These are phyloP conservation scores for Himalopsyche tibetana DNA, from an alignment of 2,888 invertebrate species.

Conservation along the genomic window DNA sequence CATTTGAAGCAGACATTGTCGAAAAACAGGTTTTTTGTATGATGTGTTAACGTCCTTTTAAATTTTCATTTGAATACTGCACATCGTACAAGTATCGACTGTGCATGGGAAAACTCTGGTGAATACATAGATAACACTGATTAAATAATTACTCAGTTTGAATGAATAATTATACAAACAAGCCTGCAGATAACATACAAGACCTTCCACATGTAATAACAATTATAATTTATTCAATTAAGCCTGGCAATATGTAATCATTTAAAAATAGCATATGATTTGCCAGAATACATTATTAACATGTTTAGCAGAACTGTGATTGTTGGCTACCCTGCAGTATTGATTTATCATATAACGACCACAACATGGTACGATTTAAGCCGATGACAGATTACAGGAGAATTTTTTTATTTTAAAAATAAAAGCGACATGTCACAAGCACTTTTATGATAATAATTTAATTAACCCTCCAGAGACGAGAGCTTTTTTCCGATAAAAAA, in stretches of 20 bases:
- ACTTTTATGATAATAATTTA: no score
- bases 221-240: slow-evolving; percentile 33
- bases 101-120: not conserved
- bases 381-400: not conserved
- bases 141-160: slow-evolving; percentile 43
- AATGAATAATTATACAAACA: slow-evolving; percentile 25
- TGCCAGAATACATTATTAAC: not conserved
- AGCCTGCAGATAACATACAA: not conserved
- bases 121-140: slow-evolving; percentile 7
- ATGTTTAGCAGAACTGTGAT: not conserved
- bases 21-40: no score
- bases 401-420: no score
- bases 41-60: no score
- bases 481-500: no score
- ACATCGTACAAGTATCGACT: not conserved
- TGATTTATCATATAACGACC: not conserved
- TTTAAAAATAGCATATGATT: slow-evolving; percentile 39
- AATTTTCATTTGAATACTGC: no score
- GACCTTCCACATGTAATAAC: slow-evolving; percentile 2
- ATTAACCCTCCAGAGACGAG: no score
- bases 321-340: not conserved
- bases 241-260: not conserved
- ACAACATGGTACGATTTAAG: not conserved
- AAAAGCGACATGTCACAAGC: no score
- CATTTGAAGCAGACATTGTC: no score